Base-by-base conservation (phyloP, 2,113 vertebrate genomes). In the Melanocharis versteri region DNA sequence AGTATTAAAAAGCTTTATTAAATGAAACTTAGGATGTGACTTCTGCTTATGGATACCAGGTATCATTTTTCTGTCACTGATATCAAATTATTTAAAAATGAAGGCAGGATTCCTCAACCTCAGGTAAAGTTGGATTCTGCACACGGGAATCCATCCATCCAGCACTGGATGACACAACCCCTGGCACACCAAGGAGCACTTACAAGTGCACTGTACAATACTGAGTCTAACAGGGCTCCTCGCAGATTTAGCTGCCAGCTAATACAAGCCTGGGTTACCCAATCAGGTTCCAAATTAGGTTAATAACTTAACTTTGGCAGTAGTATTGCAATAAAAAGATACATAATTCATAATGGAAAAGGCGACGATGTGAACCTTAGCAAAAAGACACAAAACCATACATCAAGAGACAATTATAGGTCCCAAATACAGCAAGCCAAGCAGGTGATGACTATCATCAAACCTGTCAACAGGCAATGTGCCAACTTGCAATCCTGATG, bases 241-340 rank as follows among this genome's bases (percentile, higher is more conserved):
- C 3, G 1, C 31, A 72, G 37, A 57, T 79, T 69, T 79, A 76
- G 24, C 66, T 80, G 84, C 50, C 78, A 82, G 58, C 21, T 87
- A 80, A 84, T 44, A 31, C 23, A 35, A 84, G 82, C 24, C 58
- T 31, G 21, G 30, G 35, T 80, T 94, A 80, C 42, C 65, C 56
- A 82, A 37, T 72, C 70, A 37, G 20, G 9, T n/a, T 85, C 48
- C 77, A 88, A 87, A 88, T 94, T 53, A 93, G 28, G 33, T 54
- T 80, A 90, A 87, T 91, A 54, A 54, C 33, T 75, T 92, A 91
- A 78, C 42, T 94, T 96, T 95, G 90, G 91, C 90, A 95, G 47
- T 44, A 70, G 39, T 30, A 58, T n/a, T 62, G 51, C 71, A 91
- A 88, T 90, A 70, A 88, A 90, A 35, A 42, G 21, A 77, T 73